Evolutionary conservation across 2,797 vertebrate genomes (phyloP), one percentile per base, ranked within the genome.

Genomic region (Enteromius argenteus): DNA sequence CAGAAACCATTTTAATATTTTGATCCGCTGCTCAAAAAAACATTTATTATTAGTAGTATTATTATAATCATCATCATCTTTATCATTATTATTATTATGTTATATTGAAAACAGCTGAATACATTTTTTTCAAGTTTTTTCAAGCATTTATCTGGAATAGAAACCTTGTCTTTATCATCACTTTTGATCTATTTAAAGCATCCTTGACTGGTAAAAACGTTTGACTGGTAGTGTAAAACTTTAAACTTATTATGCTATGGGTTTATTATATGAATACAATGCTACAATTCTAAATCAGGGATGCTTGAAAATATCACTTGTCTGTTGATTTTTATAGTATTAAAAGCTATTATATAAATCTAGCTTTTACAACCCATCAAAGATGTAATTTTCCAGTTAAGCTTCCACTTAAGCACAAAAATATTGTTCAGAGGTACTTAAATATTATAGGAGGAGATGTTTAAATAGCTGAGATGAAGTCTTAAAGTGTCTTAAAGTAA

Each of bases 331-430:
- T 32, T 0, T 17, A 4, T 14, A 46, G n/a, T 21, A 32, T 72
- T 27, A 49, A 51, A 51, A 51, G 15, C 27, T 30, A 32, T 19
- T 19, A 73, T 21, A 32, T 32, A 44, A 72, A 49, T 19, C 23
- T 17, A 80, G 35, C 15, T 80, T 60, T 81, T 81, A 32, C 68
- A 62, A 32, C 7, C 79, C 32, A 79, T 81, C 51, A 81, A 53
- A 87, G 75, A 75, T 84, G 51, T 49, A 75, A 82, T 66, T 81
- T 66, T 76, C 30, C 42, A 72, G 32, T 62, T 76, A 83, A 82
- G 62, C 80, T 64, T 56, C 68, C 82, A 75, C 42, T 84, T 58
- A 82, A 51, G 51, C 66, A 67, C 72, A 81, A 75, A 13, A 74
- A 56, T 6, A 78, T 27, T 64, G 11, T 75, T 76, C 71, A 80